Conservation (phyloP, 2,797 vertebrate species). For the Melopsittacus undulatus region DNA sequence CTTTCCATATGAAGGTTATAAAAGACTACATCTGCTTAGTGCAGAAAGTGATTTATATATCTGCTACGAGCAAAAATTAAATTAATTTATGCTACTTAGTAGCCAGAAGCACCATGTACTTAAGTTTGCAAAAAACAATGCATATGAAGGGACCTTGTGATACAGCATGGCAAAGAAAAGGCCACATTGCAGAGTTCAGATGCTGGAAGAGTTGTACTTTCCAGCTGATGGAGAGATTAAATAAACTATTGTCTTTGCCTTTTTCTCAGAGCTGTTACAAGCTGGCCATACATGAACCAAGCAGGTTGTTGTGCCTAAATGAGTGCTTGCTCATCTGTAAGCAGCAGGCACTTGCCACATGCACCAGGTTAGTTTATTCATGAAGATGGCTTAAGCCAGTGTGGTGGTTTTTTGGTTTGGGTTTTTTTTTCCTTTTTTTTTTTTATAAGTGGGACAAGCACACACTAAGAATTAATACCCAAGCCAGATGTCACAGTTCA, state of each 20-base stretch:
- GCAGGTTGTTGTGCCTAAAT: background rate
- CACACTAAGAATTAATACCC: background rate
- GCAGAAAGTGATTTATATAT: background rate
- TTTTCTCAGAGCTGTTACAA: background rate
- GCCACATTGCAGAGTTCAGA: background rate
- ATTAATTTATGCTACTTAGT: background rate
- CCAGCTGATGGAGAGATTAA: background rate
- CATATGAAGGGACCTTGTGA: background rate
- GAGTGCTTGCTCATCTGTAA: background rate
- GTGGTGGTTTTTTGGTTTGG: background rate
- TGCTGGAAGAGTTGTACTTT: background rate
- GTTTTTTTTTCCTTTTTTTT: background rate
- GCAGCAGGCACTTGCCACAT: background rate
- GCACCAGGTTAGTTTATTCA: background rate
- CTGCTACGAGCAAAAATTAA: background rate
- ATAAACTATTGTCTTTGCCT: background rate
- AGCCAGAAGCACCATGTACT: background rate
- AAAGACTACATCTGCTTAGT: background rate
- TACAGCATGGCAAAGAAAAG: background rate
- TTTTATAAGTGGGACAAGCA: background rate
- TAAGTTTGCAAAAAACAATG: background rate
- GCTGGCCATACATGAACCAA: background rate
- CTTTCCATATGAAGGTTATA: background rate
- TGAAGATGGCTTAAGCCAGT: background rate
- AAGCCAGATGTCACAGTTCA: background rate